phyloP scores from a whole-genome alignment of 2,797 vertebrate species.

The Cuniculus paca region DNA sequence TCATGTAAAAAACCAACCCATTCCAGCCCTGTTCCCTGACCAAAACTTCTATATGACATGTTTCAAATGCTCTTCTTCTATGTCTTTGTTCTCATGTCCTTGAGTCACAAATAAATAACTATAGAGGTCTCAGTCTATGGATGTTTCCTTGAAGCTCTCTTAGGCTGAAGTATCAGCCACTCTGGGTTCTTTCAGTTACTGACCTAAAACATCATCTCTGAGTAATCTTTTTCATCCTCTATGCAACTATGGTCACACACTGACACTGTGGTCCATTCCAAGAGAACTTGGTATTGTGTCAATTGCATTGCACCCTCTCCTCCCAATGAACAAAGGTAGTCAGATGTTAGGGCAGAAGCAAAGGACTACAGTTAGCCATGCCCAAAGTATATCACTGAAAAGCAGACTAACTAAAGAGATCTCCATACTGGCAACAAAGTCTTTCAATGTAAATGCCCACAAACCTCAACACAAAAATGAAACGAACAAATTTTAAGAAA shows the following conservation, averaged over 20 bases:
- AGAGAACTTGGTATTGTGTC: neutral
- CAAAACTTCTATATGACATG: no score
- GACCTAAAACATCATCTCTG: neutral
- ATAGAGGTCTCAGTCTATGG: neutral
- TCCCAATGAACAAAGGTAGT: neutral
- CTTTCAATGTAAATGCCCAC: neutral
- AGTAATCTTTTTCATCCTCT: neutral
- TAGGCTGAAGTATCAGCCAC: neutral
- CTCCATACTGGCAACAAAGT: neutral
- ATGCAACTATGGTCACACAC: neutral
- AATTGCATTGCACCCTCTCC: neutral
- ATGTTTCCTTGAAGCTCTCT: neutral
- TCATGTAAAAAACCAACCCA: no score
- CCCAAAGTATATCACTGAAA: no score
- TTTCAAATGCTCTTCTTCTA: no score
- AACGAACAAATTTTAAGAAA: no score
- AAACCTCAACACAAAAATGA: neutral
- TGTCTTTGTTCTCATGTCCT: no score
- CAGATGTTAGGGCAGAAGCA: neutral
- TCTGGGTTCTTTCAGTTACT: neutral
- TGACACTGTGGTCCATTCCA: neutral
- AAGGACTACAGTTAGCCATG: neutral
- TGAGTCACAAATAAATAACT: neutral
- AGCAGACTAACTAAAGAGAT: no score
- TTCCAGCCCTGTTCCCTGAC: no score